Base-by-base conservation (phyloP, 1,140 invertebrate species). In the Eueides isabella region DNA sequence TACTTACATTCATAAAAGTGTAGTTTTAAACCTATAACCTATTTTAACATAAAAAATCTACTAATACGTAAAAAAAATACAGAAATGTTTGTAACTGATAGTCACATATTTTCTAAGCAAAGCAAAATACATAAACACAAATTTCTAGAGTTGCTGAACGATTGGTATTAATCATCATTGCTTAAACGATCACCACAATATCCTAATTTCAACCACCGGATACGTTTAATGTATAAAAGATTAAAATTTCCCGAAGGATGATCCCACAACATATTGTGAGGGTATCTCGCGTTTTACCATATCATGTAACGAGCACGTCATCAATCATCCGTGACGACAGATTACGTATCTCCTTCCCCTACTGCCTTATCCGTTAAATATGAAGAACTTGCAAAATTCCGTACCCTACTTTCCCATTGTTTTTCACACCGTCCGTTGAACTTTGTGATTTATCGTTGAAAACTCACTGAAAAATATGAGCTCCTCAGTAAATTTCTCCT, bases 241-340 rank as follows among this genome's bases (percentile, higher is more conserved):
- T 70, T 70, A 16, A 38, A 71, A 71, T 44, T 38, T 72, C 61
- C 31, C 48, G 12, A 55, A 72, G 48, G 30, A 66, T 66, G 14
- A 33, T 74, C 19, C 41, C 31, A 66, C 61, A 73, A 67, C 67
- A 77, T 72, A 72, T 75, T 75, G 69, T 61, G 29, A 44, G 72
- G 35, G 68, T 35, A 72, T 69, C 16, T 31, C 70, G 79, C 77
- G 77, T 79, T 79, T 81, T 73, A 75, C 74, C 80, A 70, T 78
- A 74, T 80, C 80, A 78, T 78, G 76, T 74, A 78, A 82, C 74
- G 77, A 74, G 72, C 61, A 62, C 66, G 76, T 67, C 77, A 85
- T 85, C 83, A 78, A 83, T 86, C 83, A 83, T 76, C 68, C 68
- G 48, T 67, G 73, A 77, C 75, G 80, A 84, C 81, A 83, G 83